Base-by-base conservation (phyloP, 2,888 invertebrate genomes). In the Parthenolecanium corni region DNA sequence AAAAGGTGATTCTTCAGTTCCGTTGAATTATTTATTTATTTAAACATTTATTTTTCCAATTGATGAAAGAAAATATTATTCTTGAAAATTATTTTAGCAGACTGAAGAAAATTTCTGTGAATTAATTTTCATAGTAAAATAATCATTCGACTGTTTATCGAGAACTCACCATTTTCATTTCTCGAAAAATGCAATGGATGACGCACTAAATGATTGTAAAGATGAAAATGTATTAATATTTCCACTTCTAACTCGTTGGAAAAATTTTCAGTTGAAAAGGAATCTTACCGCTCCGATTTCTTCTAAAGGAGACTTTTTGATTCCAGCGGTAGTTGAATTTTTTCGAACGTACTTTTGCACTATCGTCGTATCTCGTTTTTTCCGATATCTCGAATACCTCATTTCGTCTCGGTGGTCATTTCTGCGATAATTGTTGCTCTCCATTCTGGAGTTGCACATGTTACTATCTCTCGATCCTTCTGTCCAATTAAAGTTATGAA, bases 231-330 rank as follows among this genome's bases (percentile, higher is more conserved):
- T 9, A 25, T 24, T 24, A 44, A 23, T 31, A 31, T 31, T 31
- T 31, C 11, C n/a, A 53, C 9, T 14, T 11, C 24, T 44, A 5
- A 54, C 4, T n/a, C 14, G 79, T 68, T 82, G 81, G 3, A 84
- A 81, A 57, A 54, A 51, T 36, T 3, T 24, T 18, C 1, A 25
- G 40, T 3, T 20, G 3, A 20, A 40, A 20, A 11, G 38, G 6
- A 51, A 20, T 64, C 65, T 66, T 47, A 67, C 67, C 46, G 67
- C 62, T 38, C 66, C 67, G 16, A 68, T 64, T n/a, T 66, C 66
- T 52, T 82, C 80, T 2, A 82, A 79, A 49, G 76, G 74, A n/a
- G 57, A 57, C 25, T 57, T 57, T 46, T 57, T 57, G 21, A 31
- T 44, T 25, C 57, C 57, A 57, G 46, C 18, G 3, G 24, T 46